Evolutionary conservation across 2,888 invertebrate genomes (phyloP), one percentile per base, ranked within the genome.

Genomic region (Sarcophaga caerulescens): DNA sequence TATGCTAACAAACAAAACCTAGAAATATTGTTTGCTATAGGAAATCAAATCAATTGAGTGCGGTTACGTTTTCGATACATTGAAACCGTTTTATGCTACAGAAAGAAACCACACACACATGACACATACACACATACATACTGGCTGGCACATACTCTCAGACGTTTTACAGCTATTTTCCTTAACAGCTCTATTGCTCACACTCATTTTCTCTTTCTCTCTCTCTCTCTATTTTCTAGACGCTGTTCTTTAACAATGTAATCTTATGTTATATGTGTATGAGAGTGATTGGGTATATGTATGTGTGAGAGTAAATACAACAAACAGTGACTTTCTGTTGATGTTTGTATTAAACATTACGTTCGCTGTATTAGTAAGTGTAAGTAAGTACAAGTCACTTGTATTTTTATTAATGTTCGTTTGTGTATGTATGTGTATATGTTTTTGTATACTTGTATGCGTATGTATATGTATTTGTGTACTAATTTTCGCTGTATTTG

Each of bases 41-140:
- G 84, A 87, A 87, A 87, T 87, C 85, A 85, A 87, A 87, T 87
- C 87, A 87, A 81, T 85, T 84, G 85, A 85, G 74, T 87, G 87
- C 73, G 85, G 87, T 87, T 87, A 66, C 23, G 8, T 62, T 76
- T 79, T 77, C 71, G 71, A 81, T 84, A 81, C 76, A 80, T 75
- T 75, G 68, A 73, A 69, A 76, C 45, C n/a, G 62, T 63, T 57
- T 57, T 47, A 78, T 62, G 57, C 45, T 78, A 68, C 74, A 80
- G n/a, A 85, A 57, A 68, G 35, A 62, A 71, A 76, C 76, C 73
- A 65, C 74, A 80, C n/a, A 59, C 60, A 69, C 23, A 45, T 4
- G 35, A 35, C 35, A 81, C 35, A 35, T 59, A 68, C 3, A 78
- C 8, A 63, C 21, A 44, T 52, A 1, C 17, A 17, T 4, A 19